A percentile compares a stretch with the other conserved stretches of the same genome.
Evolutionary conservation across 2,888 invertebrate species (phyloP).

Genomic region (Drosophila quinaria): DNA sequence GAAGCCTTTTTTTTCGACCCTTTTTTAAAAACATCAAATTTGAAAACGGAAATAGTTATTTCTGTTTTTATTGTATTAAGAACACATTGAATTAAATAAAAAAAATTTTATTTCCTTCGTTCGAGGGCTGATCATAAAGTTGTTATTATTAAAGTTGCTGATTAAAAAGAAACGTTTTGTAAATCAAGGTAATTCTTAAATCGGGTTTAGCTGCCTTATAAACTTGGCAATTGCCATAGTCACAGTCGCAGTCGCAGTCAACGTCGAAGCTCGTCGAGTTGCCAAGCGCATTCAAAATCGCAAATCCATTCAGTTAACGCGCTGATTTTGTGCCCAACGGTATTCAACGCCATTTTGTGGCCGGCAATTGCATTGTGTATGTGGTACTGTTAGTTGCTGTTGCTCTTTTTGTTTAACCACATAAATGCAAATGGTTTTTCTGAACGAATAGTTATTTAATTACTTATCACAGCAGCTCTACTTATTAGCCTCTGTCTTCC

Average conservation of each 20-base stretch:
- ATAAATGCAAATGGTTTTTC: neutral
- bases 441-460: slow-evolving; percentile 20
- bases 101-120: too few species aligned
- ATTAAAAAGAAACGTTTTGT: neutral
- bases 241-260: slow-evolving; percentile 18
- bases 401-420: slow-evolving; percentile 4
- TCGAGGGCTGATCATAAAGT: too few species aligned
- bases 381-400: slow-evolving; percentile 15
- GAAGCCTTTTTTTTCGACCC: too few species aligned
- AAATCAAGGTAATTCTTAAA: neutral
- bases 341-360: slow-evolving; percentile 12
- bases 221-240: slow-evolving; percentile 2
- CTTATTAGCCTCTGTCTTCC: neutral
- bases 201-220: neutral
- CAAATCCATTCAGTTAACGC: slow-evolving; percentile 48
- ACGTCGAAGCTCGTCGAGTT: slow-evolving; percentile 24
- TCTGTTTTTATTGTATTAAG: too few species aligned
- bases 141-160: neutral
- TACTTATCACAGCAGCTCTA: slow-evolving; percentile 29
- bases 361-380: slow-evolving; percentile 33
- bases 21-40: too few species aligned
- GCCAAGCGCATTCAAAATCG: slow-evolving; percentile 32
- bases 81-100: too few species aligned
- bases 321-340: slow-evolving; percentile 47
- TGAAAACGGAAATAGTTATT: too few species aligned